Evolutionary conservation across 2,797 vertebrate species (phyloP).

Genomic region (Schizothorax lantsangensis): DNA sequence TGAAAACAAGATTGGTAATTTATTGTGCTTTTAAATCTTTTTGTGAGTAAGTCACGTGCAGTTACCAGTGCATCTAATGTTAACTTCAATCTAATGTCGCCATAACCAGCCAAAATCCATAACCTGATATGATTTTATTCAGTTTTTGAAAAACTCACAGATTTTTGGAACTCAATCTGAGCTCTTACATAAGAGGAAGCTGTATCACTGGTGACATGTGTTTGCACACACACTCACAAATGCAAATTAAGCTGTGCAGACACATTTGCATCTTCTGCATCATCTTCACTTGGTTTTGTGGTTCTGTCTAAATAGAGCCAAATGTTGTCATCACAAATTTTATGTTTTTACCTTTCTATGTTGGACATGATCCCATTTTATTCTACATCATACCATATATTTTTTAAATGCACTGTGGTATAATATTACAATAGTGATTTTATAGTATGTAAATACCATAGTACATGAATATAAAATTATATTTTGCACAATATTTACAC

Average conservation of each 20-base stretch:
- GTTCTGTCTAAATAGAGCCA: not conserved
- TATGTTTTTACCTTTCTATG: too few species aligned
- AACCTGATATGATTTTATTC: not conserved
- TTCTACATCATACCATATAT: too few species aligned
- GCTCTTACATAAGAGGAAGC: constrained; percentile 31
- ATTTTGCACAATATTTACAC: too few species aligned
- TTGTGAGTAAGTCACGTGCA: constrained; percentile 16
- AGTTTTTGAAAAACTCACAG: constrained; percentile 11
- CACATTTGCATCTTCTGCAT: not conserved
- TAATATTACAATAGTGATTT: too few species aligned
- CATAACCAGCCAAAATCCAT: constrained; percentile 42
- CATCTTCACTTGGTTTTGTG: constrained; percentile 1
- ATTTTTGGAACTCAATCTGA: constrained; percentile 29
- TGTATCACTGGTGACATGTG: constrained; percentile 1
- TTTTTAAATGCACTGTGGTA: too few species aligned
- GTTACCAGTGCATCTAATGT: constrained; percentile 33
- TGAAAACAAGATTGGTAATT: constrained; percentile 21
- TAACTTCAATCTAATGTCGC: constrained; percentile 34
- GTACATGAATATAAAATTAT: too few species aligned
- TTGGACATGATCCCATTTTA: too few species aligned
- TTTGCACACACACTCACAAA: not conserved
- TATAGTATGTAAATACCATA: too few species aligned
- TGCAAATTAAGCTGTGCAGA: not conserved
- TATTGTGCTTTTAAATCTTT: constrained; percentile 49
- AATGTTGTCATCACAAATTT: too few species aligned